A percentile compares a stretch with the other conserved stretches of the same genome.
These are phyloP conservation scores for Temnothorax rugatulus DNA, from an alignment of 2,888 invertebrate genomes.

Conservation along the genomic window DNA sequence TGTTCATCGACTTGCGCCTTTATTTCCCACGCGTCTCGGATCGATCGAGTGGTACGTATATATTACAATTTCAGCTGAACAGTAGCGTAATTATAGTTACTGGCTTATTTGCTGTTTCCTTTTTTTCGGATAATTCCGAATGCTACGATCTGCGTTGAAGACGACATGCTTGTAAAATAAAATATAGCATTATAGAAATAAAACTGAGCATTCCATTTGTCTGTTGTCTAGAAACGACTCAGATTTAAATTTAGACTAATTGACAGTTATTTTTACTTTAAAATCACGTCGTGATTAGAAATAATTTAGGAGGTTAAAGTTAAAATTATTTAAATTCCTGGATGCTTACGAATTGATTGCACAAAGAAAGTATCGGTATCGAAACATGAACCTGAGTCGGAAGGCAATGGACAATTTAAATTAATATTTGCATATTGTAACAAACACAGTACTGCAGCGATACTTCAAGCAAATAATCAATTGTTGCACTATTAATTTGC, in stretches of 20 bases:
- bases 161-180: slow-evolving; percentile 14
- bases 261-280: background rate
- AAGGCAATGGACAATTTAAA: slow-evolving; percentile 21
- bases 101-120: slow-evolving; percentile 81
- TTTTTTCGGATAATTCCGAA: slow-evolving; percentile 65
- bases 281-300: background rate
- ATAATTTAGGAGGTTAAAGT: background rate
- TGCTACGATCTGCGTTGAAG: slow-evolving; percentile 56
- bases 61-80: slow-evolving; percentile 66
- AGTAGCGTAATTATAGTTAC: slow-evolving; percentile 77
- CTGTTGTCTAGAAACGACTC: slow-evolving; percentile 29
- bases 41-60: slow-evolving; percentile 86
- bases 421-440: slow-evolving; percentile 21
- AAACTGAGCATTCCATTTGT: slow-evolving; percentile 8
- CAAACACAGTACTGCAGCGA: slow-evolving; percentile 26
- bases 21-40: slow-evolving; percentile 86
- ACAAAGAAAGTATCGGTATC: background rate
- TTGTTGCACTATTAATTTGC: slow-evolving; percentile 40
- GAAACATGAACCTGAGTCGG: background rate
- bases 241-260: background rate
- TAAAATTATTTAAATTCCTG: background rate
- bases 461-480: slow-evolving; percentile 35
- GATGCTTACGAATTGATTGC: background rate
- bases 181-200: background rate
- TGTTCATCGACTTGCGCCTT: slow-evolving; percentile 86